Evolutionary conservation across 2,797 vertebrate species (phyloP), one percentile per base, ranked within the genome.

Genomic region (Acrossocheilus wenchowensis): DNA sequence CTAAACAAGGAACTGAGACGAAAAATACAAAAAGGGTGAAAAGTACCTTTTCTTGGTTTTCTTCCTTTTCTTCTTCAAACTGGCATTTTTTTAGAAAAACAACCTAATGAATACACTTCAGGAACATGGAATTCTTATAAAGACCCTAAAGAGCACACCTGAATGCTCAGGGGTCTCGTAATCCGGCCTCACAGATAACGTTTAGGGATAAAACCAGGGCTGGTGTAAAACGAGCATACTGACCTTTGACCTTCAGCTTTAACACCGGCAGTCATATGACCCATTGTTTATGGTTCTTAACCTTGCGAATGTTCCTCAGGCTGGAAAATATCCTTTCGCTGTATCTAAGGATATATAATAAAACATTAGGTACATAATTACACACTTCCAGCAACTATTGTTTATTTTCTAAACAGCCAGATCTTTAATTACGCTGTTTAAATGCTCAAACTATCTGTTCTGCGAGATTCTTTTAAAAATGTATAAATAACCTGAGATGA

Each of bases 91-190:
- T 77, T 14, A 21, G n/a, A 30, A 66, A 57, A 57, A 69, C 60
- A 88, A 34, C 34, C 39, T 30, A 52, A 74, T 91, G 88, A 92
- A 81, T 48, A 19, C 3, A 66, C 30, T 50, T 12, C 34, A 48
- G 26, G 39, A 71, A 86, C 45, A 60, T 81, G 89, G 90, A 93
- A 92, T 90, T 87, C 82, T 26, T 66, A 85, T 93, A 91, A 93
- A 93, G 21, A 43, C 39, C 50, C 36, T 81, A 84, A 86, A 81
- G 71, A 78, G 48, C 69, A 93, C 93, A 94, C 91, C 91, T 94
- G 91, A 92, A 89, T 52, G 91, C 91, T 90, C 45, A 1, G 87
- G 90, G 88, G 34, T 86, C 91, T 90, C 88, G 21, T 19, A 75
- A 23, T 66, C 54, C 21, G 23, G 3, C 86, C 86, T 39, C 52